Base-by-base conservation (phyloP, 2,888 invertebrate genomes). In the Furcula furcula region DNA sequence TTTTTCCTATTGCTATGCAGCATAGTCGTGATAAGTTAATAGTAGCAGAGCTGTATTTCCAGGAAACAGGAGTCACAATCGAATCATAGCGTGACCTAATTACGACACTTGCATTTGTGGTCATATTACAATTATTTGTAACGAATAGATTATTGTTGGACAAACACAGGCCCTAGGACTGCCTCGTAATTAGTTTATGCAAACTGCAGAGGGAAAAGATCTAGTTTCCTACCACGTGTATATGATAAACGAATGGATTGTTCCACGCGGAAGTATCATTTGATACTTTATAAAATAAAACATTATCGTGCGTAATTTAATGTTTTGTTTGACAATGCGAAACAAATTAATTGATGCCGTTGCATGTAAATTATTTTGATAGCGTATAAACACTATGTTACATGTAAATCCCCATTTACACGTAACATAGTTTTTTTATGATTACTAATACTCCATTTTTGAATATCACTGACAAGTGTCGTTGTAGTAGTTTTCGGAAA, bases 151-250 rank as follows among this genome's bases (percentile, higher is more conserved):
- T 55, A 61, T 42, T 44, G 46, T 37, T 54, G 35, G 55, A 55
- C 63, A 65, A 71, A 69, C 44, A 69, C 31, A 55, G 39, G 49
- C 43, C 50, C 55, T 59, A 49, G 46, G 59, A 55, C 48, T 36
- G 52, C 48, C 59, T 40, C 35, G 40, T 69, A 70, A 71, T 68
- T 67, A 66, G 67, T 64, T 49, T 60, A 59, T 65, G 56, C 59
- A 69, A 65, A 70, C 58, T 53, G 43, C 37, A 58, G 47, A 43
- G 54, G 60, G 52, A 62, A 65, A 55, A 64, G 61, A 76, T 67
- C 74, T 70, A 72, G 75, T 65, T 74, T 57, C 53, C 42, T 29
- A 41, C 50, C 75, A 67, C 75, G 76, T 75, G 76, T 68, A 76
- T 34, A 31, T 18, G 73, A 75, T 73, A 76, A 74, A 57, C 30